Evolutionary conservation across 2,797 vertebrate species (phyloP).

Genomic region (Pteropus rufus): DNA sequence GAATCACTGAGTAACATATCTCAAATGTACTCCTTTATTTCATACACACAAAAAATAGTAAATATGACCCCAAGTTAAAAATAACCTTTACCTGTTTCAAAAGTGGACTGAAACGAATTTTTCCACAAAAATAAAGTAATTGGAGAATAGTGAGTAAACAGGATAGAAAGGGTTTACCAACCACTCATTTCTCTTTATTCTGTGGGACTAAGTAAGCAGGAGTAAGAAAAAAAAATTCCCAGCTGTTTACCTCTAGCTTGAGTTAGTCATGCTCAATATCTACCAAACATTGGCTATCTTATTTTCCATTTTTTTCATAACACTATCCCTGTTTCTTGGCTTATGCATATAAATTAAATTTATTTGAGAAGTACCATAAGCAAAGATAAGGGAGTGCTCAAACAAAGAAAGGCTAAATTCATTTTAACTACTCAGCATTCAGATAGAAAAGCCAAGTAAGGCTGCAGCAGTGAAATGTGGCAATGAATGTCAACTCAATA

Average conservation of each 20-base stretch:
- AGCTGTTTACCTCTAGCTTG: not conserved
- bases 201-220: not conserved
- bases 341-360: conserved; percentile 29
- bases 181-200: not conserved
- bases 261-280: not conserved
- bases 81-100: not conserved
- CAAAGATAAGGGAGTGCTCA: not conserved
- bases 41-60: not conserved
- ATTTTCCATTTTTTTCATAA: conserved; percentile 21
- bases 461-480: not conserved
- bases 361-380: not conserved
- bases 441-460: not conserved
- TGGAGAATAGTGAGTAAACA: not conserved
- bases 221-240: not conserved
- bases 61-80: not conserved
- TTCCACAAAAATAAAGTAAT: not conserved
- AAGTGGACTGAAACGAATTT: not conserved
- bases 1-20: not conserved
- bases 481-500: not conserved
- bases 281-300: not conserved
- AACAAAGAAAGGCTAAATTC: not conserved
- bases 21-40: not conserved
- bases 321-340: not conserved
- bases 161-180: not conserved
- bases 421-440: conserved; percentile 30